Base-by-base conservation (phyloP, 2,797 vertebrate genomes). In the Pseudocheirus occidentalis region DNA sequence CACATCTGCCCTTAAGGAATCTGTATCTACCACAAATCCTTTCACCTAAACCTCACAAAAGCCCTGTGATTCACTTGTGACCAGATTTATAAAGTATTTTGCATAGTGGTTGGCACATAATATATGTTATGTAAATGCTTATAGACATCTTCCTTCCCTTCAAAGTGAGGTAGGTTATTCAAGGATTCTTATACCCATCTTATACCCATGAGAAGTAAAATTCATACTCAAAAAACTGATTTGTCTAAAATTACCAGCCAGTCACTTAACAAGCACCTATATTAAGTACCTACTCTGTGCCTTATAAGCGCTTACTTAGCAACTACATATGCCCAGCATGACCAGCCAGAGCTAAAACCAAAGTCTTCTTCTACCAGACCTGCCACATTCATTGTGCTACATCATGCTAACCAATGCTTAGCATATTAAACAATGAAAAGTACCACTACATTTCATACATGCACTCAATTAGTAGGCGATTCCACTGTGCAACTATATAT, bases 371-470 rank as follows among this genome's bases (percentile, higher is more conserved):
- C 46, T 50, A 27, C 5, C 62, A 50, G 40, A 46, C 1, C 40
- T 24, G 27, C n/a, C 18, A 46, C 18, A 81, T 46, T 50, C 24
- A 27, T 11, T 87, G 21, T 10, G 3, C 73, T 87, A 87, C 31
- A 87, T 46, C 73, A 27, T 28, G 10, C 40, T 27, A 87, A 50
- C 40, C 18, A 87, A 50, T 28, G 40, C 40, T 50, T 87, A 50
- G 73, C 21, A 87, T 87, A n/a, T 90, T 94, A 95, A 91, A 57
- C 34, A 91, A 56, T 58, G 40, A 96, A 54, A 53, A 10, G 54
- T 46, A 92, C 46, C 4, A 3, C 46, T 91, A 6, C 81, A 27
- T 91, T 92, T 59, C 12, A 55, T 92, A 54, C 40, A 55, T 89
- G 24, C 24, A 14, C 34, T 24, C 7, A 11, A 13, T 87, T 46